Percentiles rank a stretch among this genome's conserved stretches.
These are phyloP conservation scores for Spongilla lacustris DNA, from an alignment of 37 sponge, comb jelly and placozoan species.

Conservation along the genomic window DNA sequence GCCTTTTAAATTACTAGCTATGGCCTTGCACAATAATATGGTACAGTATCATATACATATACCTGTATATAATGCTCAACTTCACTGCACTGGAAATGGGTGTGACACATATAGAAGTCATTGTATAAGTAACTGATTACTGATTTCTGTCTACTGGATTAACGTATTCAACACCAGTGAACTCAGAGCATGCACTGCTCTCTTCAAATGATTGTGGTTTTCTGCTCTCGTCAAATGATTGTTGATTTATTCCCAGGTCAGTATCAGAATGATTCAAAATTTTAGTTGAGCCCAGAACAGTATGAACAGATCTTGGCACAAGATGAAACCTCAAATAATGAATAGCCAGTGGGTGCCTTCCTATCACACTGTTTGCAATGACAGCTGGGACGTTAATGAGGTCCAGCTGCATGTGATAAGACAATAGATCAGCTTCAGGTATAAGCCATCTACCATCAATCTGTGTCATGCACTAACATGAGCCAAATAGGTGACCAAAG, in stretches of 20 bases:
- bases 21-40: no score
- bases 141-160: no score
- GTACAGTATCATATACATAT: no score
- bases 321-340: not conserved
- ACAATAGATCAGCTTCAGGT: not conserved
- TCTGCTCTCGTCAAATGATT: not conserved
- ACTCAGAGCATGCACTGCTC: not conserved
- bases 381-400: not conserved
- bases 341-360: not conserved
- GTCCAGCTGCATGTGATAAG: not conserved
- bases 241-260: no score
- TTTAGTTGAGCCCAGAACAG: not conserved
- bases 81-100: no score
- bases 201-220: not conserved
- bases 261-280: not conserved
- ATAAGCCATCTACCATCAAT: not conserved
- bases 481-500: conserved; percentile 51
- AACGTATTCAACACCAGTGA: no score
- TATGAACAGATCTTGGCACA: not conserved
- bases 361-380: not conserved
- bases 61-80: no score
- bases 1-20: no score
- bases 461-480: conserved; percentile 41
- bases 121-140: no score
- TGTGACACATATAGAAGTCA: no score